A percentile compares a stretch with the other conserved stretches of the same genome.
These are phyloP conservation scores for Acanthosepion pharaonis DNA, from an alignment of 2,888 invertebrate species.

Conservation along the genomic window DNA sequence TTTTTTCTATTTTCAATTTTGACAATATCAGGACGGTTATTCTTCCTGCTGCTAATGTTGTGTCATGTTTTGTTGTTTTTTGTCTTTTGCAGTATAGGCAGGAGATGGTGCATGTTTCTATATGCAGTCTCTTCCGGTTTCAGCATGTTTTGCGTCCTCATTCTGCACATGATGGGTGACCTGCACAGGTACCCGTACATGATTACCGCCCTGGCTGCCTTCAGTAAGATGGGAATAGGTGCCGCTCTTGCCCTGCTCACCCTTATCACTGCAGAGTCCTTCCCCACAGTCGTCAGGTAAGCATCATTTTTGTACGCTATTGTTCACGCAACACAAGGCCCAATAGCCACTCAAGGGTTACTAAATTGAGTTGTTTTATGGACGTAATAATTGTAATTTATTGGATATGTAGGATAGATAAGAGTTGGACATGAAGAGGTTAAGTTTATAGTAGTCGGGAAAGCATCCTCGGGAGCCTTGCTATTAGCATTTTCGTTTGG, in stretches of 20 bases:
- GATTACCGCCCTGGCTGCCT: conserved; percentile 62
- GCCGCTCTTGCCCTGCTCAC: conserved; percentile 61
- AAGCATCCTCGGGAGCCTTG: too few species aligned
- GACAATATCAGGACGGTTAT: too few species aligned
- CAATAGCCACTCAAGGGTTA: too few species aligned
- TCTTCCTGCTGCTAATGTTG: neutral
- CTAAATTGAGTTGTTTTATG: too few species aligned
- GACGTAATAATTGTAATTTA: too few species aligned
- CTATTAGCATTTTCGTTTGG: too few species aligned
- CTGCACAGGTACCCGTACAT: conserved; percentile 60
- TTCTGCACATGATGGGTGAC: conserved; percentile 65
- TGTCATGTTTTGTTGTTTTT: neutral
- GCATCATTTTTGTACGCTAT: neutral
- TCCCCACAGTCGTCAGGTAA: conserved; percentile 66
- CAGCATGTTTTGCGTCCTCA: conserved; percentile 63
- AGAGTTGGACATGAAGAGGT: too few species aligned
- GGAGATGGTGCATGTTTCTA: conserved; percentile 67
- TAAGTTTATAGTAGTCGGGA: too few species aligned
- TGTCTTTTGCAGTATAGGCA: conserved; percentile 65
- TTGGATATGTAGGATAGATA: too few species aligned
- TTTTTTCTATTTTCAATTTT: too few species aligned
- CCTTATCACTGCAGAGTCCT: conserved; percentile 63
- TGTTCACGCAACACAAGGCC: neutral
- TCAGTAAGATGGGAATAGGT: conserved; percentile 66
- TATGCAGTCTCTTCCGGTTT: conserved; percentile 68